These are phyloP conservation scores for Microctenopoma steveboyesi DNA, from an alignment of 2,797 vertebrate genomes.

Conservation along the genomic window DNA sequence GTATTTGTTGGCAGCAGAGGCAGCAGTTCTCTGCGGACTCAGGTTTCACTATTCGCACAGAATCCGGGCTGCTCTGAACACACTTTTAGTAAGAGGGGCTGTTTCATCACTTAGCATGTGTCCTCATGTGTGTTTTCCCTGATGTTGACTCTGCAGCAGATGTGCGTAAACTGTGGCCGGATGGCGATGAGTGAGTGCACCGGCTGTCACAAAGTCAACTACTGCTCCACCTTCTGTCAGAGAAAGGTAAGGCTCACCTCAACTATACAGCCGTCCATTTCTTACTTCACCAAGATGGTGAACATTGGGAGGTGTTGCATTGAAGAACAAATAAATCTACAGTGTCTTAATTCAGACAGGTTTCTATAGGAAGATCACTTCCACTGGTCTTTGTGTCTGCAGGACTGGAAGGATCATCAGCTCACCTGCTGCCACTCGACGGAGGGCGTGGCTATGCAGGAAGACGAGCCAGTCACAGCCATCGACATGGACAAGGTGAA, in stretches of 20 bases:
- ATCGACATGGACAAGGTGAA: slow-evolving; percentile 90
- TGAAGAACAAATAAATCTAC: too few relatives aligned
- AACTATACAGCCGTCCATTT: not conserved
- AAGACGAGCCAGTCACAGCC: slow-evolving; percentile 86
- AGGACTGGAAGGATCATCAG: slow-evolving; percentile 99
- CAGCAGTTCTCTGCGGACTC: too few relatives aligned
- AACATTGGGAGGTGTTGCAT: too few relatives aligned
- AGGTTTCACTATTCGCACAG: too few relatives aligned
- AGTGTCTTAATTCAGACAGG: too few relatives aligned
- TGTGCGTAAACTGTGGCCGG: slow-evolving; percentile 95
- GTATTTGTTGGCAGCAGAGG: too few relatives aligned
- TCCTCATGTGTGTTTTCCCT: not conserved
- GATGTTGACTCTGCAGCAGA: slow-evolving; percentile 84
- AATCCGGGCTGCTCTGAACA: too few relatives aligned
- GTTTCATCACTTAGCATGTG: not conserved
- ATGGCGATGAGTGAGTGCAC: slow-evolving; percentile 94
- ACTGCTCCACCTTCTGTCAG: slow-evolving; percentile 98
- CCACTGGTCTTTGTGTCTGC: not conserved
- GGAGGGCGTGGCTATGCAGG: slow-evolving; percentile 81
- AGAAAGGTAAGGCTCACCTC: slow-evolving; percentile 86
- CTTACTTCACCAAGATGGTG: not conserved
- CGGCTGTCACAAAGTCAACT: slow-evolving; percentile 96
- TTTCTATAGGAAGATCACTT: too few relatives aligned
- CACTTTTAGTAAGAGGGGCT: too few relatives aligned
- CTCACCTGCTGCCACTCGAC: slow-evolving; percentile 90